These are phyloP conservation scores for Drosophila arawakana DNA, from an alignment of 1,140 invertebrate species.

Conservation along the genomic window DNA sequence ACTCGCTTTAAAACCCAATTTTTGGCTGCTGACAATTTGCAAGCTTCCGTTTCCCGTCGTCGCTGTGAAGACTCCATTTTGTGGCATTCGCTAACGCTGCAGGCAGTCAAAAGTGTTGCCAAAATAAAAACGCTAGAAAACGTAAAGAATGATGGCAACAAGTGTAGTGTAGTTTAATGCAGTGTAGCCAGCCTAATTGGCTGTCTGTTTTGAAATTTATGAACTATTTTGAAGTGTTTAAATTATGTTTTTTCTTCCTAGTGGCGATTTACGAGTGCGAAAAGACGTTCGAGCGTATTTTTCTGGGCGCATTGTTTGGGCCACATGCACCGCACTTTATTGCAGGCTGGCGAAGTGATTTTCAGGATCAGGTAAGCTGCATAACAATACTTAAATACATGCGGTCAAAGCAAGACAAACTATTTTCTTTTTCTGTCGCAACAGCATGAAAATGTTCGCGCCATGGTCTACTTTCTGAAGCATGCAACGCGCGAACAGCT, in stretches of 20 bases:
- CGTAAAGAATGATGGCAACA: constrained; percentile 52
- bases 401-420: constrained; percentile 10
- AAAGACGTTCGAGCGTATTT: constrained; percentile 91
- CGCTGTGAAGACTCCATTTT: constrained; percentile 49
- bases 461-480: constrained; percentile 90
- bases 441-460: constrained; percentile 90
- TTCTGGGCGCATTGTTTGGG: constrained; percentile 92
- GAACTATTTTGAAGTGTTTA: constrained; percentile 43
- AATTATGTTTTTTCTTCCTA: constrained; percentile 24
- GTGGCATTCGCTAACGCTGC: constrained; percentile 25
- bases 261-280: constrained; percentile 91
- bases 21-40: constrained; percentile 53
- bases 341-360: constrained; percentile 93
- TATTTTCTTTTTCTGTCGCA: constrained; percentile 44
- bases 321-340: constrained; percentile 91
- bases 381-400: background rate
- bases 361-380: constrained; percentile 86
- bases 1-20: constrained; percentile 30
- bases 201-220: constrained; percentile 27
- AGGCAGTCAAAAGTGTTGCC: constrained; percentile 29
- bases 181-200: constrained; percentile 53
- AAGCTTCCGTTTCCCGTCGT: constrained; percentile 58
- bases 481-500: constrained; percentile 86
- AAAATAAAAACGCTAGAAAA: constrained; percentile 21
- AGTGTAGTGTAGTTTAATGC: constrained; percentile 37